Evolutionary conservation across 2,888 invertebrate species (phyloP).

Genomic region (Leptopilina syphax): DNA sequence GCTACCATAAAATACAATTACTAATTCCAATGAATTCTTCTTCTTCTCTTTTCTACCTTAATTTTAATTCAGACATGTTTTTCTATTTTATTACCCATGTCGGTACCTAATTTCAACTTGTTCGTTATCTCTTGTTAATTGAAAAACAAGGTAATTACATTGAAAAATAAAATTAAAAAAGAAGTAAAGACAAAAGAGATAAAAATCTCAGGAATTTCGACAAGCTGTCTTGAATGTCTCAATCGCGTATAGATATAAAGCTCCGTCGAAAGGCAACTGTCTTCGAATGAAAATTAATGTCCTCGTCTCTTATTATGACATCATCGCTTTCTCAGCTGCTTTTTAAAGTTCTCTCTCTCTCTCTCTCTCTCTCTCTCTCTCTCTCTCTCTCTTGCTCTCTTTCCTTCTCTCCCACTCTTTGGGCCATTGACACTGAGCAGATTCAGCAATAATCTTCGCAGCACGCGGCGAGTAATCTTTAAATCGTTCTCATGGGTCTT

Average conservation of each 20-base stretch:
- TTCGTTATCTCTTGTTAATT: conserved; percentile 25
- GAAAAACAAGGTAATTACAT: conserved; percentile 16
- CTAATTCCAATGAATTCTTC: not conserved
- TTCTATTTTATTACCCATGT: conserved; percentile 19
- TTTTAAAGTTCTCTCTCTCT: not conserved
- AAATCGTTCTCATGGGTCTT: conserved; percentile 9
- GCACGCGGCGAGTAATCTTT: conserved; percentile 27
- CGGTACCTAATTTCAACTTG: conserved; percentile 1
- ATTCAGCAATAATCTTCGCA: conserved; percentile 13
- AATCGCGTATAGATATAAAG: conserved; percentile 10
- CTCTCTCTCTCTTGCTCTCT: not conserved
- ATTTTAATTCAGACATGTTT: not conserved
- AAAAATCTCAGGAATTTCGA: conserved; percentile 18
- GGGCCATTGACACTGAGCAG: conserved; percentile 17
- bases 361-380: not conserved
- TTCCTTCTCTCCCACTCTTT: no score
- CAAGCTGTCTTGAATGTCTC: conserved; percentile 20
- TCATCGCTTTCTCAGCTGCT: conserved; percentile 1
- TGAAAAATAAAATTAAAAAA: not conserved
- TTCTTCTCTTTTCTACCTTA: not conserved
- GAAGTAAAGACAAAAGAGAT: not conserved
- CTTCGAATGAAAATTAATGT: conserved; percentile 27
- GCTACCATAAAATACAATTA: not conserved
- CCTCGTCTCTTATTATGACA: conserved; percentile 24
- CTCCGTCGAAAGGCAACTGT: conserved; percentile 16